Conservation (phyloP, 2,888 invertebrate species). For the Tenthredo mesomela region DNA sequence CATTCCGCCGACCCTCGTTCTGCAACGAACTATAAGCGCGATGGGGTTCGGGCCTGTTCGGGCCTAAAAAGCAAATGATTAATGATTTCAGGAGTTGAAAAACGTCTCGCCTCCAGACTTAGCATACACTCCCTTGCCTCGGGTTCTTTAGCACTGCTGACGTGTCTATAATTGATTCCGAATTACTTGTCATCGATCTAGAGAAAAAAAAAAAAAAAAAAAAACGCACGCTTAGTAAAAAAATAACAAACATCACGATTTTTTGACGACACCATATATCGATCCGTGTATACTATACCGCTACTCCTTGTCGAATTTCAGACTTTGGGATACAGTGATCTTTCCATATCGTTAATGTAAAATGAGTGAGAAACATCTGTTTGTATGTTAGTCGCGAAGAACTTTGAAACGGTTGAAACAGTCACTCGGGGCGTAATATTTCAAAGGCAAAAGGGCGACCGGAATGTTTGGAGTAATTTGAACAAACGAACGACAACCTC, state of each 20-base stretch:
- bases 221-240: constrained; percentile 57
- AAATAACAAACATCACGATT: constrained; percentile 55
- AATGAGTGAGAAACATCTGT: background rate
- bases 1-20: constrained; percentile 73
- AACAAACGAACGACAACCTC: constrained; percentile 76
- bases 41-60: constrained; percentile 70
- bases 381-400: background rate
- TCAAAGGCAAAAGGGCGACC: constrained; percentile 69
- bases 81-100: constrained; percentile 71
- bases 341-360: background rate
- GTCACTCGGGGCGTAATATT: constrained; percentile 71
- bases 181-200: constrained; percentile 67
- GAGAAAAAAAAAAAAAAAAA: constrained; percentile 56
- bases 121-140: constrained; percentile 51
- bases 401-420: constrained; percentile 53
- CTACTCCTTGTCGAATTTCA: background rate
- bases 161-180: constrained; percentile 71
- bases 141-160: constrained; percentile 56
- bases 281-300: background rate
- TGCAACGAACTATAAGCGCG: constrained; percentile 76
- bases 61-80: constrained; percentile 75
- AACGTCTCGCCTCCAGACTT: constrained; percentile 59
- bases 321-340: background rate
- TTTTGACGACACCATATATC: constrained; percentile 57
- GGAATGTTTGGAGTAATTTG: constrained; percentile 75